Conservation (phyloP, 2,113 vertebrate genomes). For the Charina bottae region DNA sequence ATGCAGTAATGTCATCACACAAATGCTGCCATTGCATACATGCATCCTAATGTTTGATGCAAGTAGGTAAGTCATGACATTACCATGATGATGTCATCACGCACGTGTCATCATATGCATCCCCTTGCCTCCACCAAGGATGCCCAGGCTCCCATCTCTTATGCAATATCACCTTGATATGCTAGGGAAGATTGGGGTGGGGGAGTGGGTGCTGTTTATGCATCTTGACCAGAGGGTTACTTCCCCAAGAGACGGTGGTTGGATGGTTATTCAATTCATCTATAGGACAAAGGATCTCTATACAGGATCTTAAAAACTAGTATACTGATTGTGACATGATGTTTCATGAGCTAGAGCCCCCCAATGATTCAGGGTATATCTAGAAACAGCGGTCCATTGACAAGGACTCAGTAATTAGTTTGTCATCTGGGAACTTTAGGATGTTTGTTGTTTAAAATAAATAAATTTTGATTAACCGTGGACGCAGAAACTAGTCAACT, state of each 20-base stretch:
- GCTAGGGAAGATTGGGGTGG: neutral
- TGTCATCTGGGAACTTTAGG: neutral
- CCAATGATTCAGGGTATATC: neutral
- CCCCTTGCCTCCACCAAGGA: neutral
- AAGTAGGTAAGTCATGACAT: neutral
- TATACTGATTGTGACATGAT: neutral
- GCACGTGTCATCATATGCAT: neutral
- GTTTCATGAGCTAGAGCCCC: neutral
- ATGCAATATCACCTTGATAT: neutral
- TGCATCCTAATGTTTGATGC: neutral
- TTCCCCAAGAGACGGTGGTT: neutral
- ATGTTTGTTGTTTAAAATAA: neutral
- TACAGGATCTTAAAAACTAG: neutral
- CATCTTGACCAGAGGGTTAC: neutral
- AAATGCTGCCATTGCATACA: neutral
- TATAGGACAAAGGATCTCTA: neutral
- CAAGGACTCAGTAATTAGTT: neutral
- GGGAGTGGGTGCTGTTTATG: neutral
- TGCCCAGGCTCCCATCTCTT: neutral
- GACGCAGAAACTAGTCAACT: conserved; percentile 36
- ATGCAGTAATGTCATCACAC: neutral
- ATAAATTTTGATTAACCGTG: neutral
- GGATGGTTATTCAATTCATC: neutral
- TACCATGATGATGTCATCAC: neutral
- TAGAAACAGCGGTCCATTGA: neutral